A percentile compares a stretch with the other conserved stretches of the same genome.
Evolutionary conservation across 2,888 invertebrate species (phyloP).

Genomic region (Plusia festucae): DNA sequence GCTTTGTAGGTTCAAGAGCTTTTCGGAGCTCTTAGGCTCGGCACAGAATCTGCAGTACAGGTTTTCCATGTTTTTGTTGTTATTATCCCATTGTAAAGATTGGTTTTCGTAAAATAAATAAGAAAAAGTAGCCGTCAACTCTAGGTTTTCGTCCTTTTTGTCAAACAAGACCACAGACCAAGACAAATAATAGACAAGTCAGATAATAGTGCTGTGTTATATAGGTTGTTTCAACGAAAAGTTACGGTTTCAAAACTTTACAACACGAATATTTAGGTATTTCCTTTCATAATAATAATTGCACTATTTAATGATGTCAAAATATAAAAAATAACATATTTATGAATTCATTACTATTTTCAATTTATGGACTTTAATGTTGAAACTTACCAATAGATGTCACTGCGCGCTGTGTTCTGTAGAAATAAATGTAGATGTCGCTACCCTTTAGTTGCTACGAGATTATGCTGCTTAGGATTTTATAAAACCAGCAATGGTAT

Average conservation of each 20-base stretch:
- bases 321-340: too few relatives aligned
- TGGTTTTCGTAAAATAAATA: constrained; percentile 48
- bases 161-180: too few relatives aligned
- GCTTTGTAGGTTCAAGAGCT: constrained; percentile 24
- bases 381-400: not conserved
- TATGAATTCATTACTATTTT: too few relatives aligned
- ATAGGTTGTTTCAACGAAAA: constrained; percentile 10
- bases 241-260: constrained; percentile 29
- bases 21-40: constrained; percentile 23
- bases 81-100: constrained; percentile 38
- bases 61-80: constrained; percentile 67
- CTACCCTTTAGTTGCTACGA: too few relatives aligned
- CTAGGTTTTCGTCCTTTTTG: constrained; percentile 44
- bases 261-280: too few relatives aligned
- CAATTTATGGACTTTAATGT: not conserved
- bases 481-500: too few relatives aligned
- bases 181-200: constrained; percentile 35
- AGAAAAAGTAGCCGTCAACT: constrained; percentile 51
- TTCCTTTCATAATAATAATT: too few relatives aligned
- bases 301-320: too few relatives aligned
- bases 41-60: constrained; percentile 44
- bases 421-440: not conserved
- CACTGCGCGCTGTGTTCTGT: not conserved
- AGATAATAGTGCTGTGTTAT: not conserved
- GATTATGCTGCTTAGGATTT: too few relatives aligned